Conservation (phyloP, 1,140 invertebrate species). For the Drosophila bocki region DNA sequence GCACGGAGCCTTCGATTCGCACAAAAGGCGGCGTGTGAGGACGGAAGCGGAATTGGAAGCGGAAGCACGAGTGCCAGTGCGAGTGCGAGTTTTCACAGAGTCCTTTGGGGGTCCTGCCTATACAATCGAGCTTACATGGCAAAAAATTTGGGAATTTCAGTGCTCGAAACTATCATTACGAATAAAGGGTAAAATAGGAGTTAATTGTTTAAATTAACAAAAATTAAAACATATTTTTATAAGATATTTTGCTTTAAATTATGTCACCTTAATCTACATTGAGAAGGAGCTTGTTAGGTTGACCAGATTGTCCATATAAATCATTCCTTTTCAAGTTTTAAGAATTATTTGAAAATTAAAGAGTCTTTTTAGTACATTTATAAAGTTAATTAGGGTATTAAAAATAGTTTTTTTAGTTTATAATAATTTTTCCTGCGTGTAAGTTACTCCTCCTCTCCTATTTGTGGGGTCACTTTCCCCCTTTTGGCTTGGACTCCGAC, state of each 20-base stretch:
- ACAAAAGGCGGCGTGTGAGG: constrained; percentile 64
- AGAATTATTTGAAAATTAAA: too few relatives aligned
- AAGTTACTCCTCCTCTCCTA: not conserved
- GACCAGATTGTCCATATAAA: fast-evolving
- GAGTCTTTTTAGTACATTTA: not conserved
- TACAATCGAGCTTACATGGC: not conserved
- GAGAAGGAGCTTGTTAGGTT: too few relatives aligned
- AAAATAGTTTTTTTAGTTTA: not conserved
- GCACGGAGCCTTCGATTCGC: constrained; percentile 25
- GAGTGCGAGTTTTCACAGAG: constrained; percentile 11
- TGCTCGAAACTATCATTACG: not conserved
- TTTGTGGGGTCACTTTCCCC: constrained; percentile 1
- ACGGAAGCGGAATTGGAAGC: constrained; percentile 64
- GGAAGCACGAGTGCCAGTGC: constrained; percentile 50
- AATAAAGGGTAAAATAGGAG: too few relatives aligned
- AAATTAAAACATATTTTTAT: not conserved
- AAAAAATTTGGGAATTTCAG: not conserved
- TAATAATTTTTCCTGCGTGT: not conserved
- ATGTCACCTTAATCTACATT: not conserved
- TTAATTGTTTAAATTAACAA: not conserved
- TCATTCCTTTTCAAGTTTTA: too few relatives aligned
- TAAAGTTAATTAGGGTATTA: not conserved
- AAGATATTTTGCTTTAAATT: too few relatives aligned
- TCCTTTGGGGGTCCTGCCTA: not conserved
- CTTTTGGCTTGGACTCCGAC: not conserved